Evolutionary conservation across 2,113 vertebrate species (phyloP).

Genomic region (Melanotaenia duboulayi): DNA sequence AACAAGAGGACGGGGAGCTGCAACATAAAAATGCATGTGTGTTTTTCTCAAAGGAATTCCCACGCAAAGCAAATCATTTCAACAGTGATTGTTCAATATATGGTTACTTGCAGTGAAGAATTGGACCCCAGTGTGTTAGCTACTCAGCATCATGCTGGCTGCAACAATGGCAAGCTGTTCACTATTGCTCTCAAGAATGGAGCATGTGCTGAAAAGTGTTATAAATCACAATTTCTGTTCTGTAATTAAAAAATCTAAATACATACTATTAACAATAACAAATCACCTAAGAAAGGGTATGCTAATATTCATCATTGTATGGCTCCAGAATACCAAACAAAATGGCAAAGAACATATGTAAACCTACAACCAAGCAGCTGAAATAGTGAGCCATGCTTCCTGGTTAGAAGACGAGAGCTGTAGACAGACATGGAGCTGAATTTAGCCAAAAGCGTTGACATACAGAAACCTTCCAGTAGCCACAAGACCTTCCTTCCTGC

Average conservation of each 20-base stretch:
- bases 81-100: constrained; percentile 55
- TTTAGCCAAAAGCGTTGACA: constrained; percentile 66
- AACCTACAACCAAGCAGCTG: constrained; percentile 30
- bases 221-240: constrained; percentile 67
- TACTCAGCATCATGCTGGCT: constrained; percentile 48
- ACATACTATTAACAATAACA: constrained; percentile 62
- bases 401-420: constrained; percentile 29
- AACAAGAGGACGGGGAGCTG: constrained; percentile 52
- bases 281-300: constrained; percentile 40
- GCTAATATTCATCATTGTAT: constrained; percentile 56
- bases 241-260: constrained; percentile 69
- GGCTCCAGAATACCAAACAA: constrained; percentile 19
- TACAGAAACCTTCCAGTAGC: constrained; percentile 68
- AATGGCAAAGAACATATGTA: constrained; percentile 39
- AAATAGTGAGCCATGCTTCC: constrained; percentile 20
- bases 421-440: constrained; percentile 55
- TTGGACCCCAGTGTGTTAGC: constrained; percentile 45
- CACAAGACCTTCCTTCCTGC: constrained; percentile 67
- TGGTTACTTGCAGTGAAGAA: constrained; percentile 43
- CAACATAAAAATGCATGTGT: constrained; percentile 22
- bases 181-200: constrained; percentile 42
- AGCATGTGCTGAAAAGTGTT: constrained; percentile 25
- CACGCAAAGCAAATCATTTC: constrained; percentile 61
- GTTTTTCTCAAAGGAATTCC: constrained; percentile 64
- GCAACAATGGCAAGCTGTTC: constrained; percentile 73